Evolutionary conservation across 2,888 invertebrate genomes (phyloP).

Genomic region (Plebejus anna): DNA sequence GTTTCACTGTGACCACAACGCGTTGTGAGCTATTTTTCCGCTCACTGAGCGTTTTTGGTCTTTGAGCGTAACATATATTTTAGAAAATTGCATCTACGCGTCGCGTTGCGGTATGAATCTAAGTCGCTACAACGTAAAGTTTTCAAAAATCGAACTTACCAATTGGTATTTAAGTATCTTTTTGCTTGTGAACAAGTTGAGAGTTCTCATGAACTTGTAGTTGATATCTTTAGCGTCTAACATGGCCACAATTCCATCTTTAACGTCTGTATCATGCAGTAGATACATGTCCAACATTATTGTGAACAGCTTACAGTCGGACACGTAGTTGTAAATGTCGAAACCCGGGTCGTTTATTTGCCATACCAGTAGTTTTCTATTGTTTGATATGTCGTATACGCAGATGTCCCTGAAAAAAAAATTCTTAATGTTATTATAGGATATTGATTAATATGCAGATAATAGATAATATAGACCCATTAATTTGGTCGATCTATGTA

Average conservation of each 20-base stretch:
- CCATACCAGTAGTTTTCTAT: slow-evolving; percentile 21
- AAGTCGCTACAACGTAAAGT: too few relatives aligned
- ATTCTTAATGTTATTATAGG: too few relatives aligned
- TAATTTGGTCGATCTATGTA: too few relatives aligned
- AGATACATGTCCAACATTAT: not conserved
- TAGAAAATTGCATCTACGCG: too few relatives aligned
- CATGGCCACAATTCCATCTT: not conserved
- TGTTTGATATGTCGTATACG: slow-evolving; percentile 14
- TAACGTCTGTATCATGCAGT: not conserved
- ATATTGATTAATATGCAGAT: too few relatives aligned
- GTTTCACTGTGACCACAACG: too few relatives aligned
- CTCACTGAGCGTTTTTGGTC: too few relatives aligned
- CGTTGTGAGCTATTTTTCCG: too few relatives aligned
- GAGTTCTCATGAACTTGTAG: slow-evolving; percentile 23
- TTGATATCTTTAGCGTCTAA: slow-evolving; percentile 19
- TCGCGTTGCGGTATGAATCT: too few relatives aligned
- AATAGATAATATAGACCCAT: too few relatives aligned
- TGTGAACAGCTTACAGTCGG: not conserved
- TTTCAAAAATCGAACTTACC: not conserved
- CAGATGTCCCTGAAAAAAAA: not conserved
- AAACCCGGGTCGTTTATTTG: slow-evolving; percentile 23
- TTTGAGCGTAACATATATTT: too few relatives aligned
- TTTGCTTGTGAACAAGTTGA: not conserved
- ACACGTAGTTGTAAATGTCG: slow-evolving; percentile 19
- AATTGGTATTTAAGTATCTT: slow-evolving; percentile 2